phyloP scores from a whole-genome alignment of 1,140 invertebrate genomes.

The Pinna nobilis region DNA sequence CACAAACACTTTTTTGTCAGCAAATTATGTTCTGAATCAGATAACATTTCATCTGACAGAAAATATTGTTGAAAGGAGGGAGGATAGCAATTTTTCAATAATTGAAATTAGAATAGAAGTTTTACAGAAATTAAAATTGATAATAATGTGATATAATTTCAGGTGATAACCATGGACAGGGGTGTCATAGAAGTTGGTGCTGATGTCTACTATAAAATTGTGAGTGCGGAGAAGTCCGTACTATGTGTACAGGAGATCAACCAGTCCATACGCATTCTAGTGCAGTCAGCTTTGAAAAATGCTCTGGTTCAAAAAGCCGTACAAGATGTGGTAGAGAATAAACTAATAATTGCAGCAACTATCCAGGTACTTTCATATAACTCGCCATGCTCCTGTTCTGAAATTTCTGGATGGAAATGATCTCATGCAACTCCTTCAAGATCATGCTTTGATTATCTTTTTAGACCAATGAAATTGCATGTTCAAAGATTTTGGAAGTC shows the following conservation, averaged over 20 bases:
- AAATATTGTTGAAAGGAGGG: no score
- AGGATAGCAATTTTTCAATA: neutral
- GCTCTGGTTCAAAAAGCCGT: constrained; percentile 50
- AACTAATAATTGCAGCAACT: constrained; percentile 41
- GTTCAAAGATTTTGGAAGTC: neutral
- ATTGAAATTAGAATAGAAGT: neutral
- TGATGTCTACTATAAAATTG: constrained; percentile 64
- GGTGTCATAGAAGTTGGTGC: constrained; percentile 68
- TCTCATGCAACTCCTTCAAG: neutral
- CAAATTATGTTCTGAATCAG: neutral
- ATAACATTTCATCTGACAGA: neutral
- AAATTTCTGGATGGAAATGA: neutral
- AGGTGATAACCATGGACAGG: constrained; percentile 65
- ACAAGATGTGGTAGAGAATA: constrained; percentile 60
- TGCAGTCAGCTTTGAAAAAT: constrained; percentile 62
- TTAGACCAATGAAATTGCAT: neutral
- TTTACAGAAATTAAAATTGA: neutral
- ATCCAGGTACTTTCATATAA: constrained; percentile 50
- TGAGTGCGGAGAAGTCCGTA: constrained; percentile 57
- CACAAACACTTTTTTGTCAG: neutral
- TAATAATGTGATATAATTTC: neutral
- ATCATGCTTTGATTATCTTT: neutral
- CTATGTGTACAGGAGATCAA: constrained; percentile 65
- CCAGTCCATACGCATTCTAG: constrained; percentile 58
- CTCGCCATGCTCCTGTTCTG: neutral